Base-by-base conservation (phyloP, 2,888 invertebrate genomes). In the Fissipunctia ypsillon region DNA sequence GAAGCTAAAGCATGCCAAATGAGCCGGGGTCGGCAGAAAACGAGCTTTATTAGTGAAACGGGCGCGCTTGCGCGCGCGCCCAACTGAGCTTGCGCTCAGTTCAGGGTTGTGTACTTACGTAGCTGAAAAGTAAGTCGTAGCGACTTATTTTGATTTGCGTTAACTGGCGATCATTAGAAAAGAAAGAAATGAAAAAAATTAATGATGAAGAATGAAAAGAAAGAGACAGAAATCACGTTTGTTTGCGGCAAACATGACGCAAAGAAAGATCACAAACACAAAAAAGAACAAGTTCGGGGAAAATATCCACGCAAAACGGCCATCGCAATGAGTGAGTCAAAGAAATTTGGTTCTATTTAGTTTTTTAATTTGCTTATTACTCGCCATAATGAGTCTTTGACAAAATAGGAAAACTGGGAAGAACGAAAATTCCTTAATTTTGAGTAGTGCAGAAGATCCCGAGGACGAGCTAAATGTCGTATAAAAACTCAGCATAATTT, bases 21-120 rank as follows among this genome's bases (percentile, higher is more conserved):
- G 84, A 84, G 64, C 59, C 28, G 9, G 50, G 31, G 54, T 64
- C 12, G 31, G 19, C 54, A 63, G 28, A 9, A 28, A 78, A 65
- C 63, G 52, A 63, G 60, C 56, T 70, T 80, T 68, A 84, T 81
- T 84, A 84, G 59, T 19, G 16, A 54, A 45, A 65, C 50, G 67
- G 35, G 35, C 45, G 35, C 54, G 60, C 65, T 77, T 80, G 19
- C 50, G 50, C 69, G 52, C 6, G 5, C 10, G 2, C 14, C 10
- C 19, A 16, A 43, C 10, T 43, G 7, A 52, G 31, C 2, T 69
- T 9, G 12, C 16, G 1, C 25, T 59, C 12, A 10, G n/a, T 5
- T 14, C 35, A 38, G 10, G 10, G 16, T 16, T 50, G 6, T 19
- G 3, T 10, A 9, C 28, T 9, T 28, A 9, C 28, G 14, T 28